phyloP scores from a whole-genome alignment of 2,888 invertebrate genomes.

The Buathra laborator region DNA sequence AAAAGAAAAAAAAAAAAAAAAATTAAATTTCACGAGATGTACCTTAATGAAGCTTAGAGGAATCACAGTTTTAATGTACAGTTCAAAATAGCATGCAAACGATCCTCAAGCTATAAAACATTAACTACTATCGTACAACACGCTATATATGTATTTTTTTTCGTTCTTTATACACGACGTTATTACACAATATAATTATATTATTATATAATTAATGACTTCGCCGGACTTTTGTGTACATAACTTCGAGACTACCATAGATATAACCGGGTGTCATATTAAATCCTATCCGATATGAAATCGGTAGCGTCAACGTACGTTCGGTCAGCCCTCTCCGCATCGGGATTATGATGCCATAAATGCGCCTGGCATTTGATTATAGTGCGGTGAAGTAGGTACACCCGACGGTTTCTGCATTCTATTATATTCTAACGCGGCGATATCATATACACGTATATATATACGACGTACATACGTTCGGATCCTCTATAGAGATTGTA shows the following conservation, averaged over 20 bases:
- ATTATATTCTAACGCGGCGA: slow-evolving; percentile 51
- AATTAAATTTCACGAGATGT: not conserved
- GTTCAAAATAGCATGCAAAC: not conserved
- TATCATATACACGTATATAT: slow-evolving; percentile 33
- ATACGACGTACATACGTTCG: not conserved
- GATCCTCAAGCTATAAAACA: not conserved
- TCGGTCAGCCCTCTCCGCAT: slow-evolving; percentile 52
- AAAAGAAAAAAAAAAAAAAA: not conserved
- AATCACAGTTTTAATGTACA: no score
- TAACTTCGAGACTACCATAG: slow-evolving; percentile 24
- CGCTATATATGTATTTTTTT: not conserved
- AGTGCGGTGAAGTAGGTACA: slow-evolving; percentile 55
- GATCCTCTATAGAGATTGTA: not conserved
- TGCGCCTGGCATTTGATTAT: slow-evolving; percentile 66
- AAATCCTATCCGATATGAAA: slow-evolving; percentile 53
- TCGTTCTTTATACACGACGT: not conserved
- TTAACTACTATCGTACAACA: not conserved
- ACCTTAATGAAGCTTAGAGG: not conserved
- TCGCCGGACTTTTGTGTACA: slow-evolving; percentile 32
- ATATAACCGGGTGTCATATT: slow-evolving; percentile 30
- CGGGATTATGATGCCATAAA: slow-evolving; percentile 62
- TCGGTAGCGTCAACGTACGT: slow-evolving; percentile 56
- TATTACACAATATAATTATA: not conserved
- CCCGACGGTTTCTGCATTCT: slow-evolving; percentile 53
- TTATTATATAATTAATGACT: slow-evolving; percentile 37